Percentiles rank a stretch among this genome's conserved stretches.
Conservation (phyloP, 2,888 invertebrate species). For the Theretra japonica region DNA sequence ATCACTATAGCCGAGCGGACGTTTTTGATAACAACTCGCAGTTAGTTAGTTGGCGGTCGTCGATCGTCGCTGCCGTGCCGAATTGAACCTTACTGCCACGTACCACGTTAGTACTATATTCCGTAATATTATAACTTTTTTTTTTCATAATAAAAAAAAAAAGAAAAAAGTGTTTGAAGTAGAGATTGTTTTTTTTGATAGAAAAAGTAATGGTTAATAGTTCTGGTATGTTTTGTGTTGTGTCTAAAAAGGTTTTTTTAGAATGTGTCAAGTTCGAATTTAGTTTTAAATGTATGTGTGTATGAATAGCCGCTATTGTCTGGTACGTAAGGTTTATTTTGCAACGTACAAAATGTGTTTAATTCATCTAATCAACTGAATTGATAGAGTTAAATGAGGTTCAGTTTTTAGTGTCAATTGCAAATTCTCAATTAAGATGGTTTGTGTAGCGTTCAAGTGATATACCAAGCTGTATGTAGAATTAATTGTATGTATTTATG, state of each 20-base stretch:
- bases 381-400: background rate
- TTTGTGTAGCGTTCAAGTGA: no score
- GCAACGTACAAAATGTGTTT: background rate
- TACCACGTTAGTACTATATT: background rate
- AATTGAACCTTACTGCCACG: background rate
- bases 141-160: no score
- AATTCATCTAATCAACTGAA: conserved; percentile 8
- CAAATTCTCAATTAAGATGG: background rate
- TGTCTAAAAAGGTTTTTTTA: background rate
- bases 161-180: no score
- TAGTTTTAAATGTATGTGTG: background rate
- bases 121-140: background rate
- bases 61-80: conserved; percentile 18
- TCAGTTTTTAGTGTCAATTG: background rate
- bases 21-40: conserved; percentile 58
- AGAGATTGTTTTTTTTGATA: no score
- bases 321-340: background rate
- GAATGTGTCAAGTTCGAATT: background rate
- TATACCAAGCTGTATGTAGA: no score
- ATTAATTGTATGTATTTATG: no score
- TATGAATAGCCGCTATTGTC: background rate
- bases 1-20: conserved; percentile 35
- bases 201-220: no score
- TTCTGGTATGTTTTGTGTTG: background rate
- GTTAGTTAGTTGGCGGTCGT: conserved; percentile 59